Base-by-base conservation (phyloP, 1,140 invertebrate species). In the Drosophila neocordata region DNA sequence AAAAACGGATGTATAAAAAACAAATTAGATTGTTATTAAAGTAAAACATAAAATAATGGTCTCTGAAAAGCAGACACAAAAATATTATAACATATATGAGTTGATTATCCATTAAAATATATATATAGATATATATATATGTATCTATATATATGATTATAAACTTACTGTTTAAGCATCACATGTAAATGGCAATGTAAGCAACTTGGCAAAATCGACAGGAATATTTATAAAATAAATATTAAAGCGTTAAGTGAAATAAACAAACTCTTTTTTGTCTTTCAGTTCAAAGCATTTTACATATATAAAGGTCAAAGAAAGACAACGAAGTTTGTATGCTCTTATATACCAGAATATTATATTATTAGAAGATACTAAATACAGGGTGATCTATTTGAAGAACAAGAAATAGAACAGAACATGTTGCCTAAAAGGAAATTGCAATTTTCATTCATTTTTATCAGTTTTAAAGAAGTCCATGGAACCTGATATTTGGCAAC, bases 161-260 rank as follows among this genome's bases (percentile, higher is more conserved):
- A 27, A 37, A 65, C 6, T 9, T 48, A 48, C 15, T 18, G 8
- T 20, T 68, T 84, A 80, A 77, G 81, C 69, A 73, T 58, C 65
- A 79, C 59, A 70, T 85, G 80, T 84, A 84, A 83, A 80, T 84
- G 73, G 63, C 59, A 73, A 38, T 73, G 52, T 73, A 71, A 73
- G 70, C 62, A 58, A 73, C 63, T 66, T 65, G 71, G 53, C 68
- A 76, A 79, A 48, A 85, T 58, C 48, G 73, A 85, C 80, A 84
- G 80, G 81, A 80, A 84, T 84, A 84, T 79, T 85, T 84, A 85
- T 84, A 84, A 77, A 80, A 84, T 85, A 73, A 79, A 84, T 68
- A 69, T 68, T 67, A 73, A 85, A 59, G 60, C 60, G 77, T 84
- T 79, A 84, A 76, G 65, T 64, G 15, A 48, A 20, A 20, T 11